Conservation (phyloP, 2,797 vertebrate genomes). For the Sparidentex hasta region DNA sequence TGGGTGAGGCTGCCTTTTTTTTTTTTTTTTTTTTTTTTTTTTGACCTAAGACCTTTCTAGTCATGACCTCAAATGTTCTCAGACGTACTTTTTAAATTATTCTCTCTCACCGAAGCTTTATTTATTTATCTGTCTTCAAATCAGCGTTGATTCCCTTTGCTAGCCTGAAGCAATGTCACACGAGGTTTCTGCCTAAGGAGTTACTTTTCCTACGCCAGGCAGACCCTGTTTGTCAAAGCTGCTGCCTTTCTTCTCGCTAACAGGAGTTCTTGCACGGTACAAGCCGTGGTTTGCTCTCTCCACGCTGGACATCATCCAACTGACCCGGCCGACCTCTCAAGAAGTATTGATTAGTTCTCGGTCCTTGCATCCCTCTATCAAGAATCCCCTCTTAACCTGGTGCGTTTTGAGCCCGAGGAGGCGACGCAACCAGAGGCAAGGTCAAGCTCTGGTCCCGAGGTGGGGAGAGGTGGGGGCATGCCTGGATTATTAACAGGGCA, state of each 20-base stretch:
- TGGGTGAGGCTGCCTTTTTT: neutral
- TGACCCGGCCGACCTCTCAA: conserved; percentile 50
- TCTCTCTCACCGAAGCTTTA: neutral
- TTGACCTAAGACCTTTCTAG: neutral
- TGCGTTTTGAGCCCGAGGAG: conserved; percentile 23
- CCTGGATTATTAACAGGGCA: conserved; percentile 12
- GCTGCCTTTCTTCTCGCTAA: conserved; percentile 32
- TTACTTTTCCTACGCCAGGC: neutral
- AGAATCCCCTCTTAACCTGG: conserved; percentile 32
- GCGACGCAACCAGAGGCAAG: conserved; percentile 18
- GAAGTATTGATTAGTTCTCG: conserved; percentile 47
- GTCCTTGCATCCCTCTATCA: conserved; percentile 22
- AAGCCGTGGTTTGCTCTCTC: conserved; percentile 16
- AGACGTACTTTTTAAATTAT: conserved; percentile 20
- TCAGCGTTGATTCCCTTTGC: conserved; percentile 8
- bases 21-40: too few species aligned
- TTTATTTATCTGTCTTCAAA: neutral
- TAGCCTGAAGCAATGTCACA: conserved; percentile 35
- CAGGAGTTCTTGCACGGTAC: conserved; percentile 25
- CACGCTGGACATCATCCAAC: conserved; percentile 37
- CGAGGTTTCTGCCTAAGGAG: conserved; percentile 26
- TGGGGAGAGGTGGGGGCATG: conserved; percentile 1
- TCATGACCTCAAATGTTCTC: conserved; percentile 7
- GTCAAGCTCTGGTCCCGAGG: conserved; percentile 33
- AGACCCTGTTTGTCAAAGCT: conserved; percentile 22